Conservation (phyloP, 1,140 invertebrate genomes). For the Drusus annulatus region DNA sequence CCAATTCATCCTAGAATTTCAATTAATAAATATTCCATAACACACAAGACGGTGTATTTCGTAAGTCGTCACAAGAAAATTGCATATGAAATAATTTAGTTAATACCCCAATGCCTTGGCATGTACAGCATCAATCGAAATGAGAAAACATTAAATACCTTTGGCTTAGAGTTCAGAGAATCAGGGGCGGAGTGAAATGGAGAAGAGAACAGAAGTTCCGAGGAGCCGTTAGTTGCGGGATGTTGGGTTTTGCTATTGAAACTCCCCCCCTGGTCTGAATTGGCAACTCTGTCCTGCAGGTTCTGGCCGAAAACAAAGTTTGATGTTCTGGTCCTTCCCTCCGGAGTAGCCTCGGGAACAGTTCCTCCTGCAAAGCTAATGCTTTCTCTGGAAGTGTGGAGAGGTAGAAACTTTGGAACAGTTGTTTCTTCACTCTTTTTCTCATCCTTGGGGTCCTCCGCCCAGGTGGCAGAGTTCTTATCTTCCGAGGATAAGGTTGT, state of each 20-base stretch:
- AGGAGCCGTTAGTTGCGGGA: constrained; percentile 71
- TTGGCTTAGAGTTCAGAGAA: constrained; percentile 40
- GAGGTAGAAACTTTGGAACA: constrained; percentile 68
- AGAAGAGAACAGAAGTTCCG: constrained; percentile 75
- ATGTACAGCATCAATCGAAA: too few relatives aligned
- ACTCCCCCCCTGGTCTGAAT: constrained; percentile 65
- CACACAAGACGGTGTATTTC: too few relatives aligned
- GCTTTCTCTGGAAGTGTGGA: constrained; percentile 64
- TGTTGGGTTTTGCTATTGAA: constrained; percentile 64
- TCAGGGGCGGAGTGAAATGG: constrained; percentile 70
- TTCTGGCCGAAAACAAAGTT: constrained; percentile 95
- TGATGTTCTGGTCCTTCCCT: constrained; percentile 64
- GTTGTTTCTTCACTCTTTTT: constrained; percentile 61
- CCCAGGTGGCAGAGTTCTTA: constrained; percentile 14
- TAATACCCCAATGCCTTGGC: too few relatives aligned
- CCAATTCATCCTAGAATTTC: background rate
- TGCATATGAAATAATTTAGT: too few relatives aligned
- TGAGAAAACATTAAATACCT: constrained; percentile 21
- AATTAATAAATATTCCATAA: too few relatives aligned
- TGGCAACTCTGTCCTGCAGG: constrained; percentile 83
- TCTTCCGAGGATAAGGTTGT: background rate
- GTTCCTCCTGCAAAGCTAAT: constrained; percentile 64
- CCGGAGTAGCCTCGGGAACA: constrained; percentile 61
- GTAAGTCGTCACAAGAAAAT: too few relatives aligned
- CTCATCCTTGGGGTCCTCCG: constrained; percentile 58